phyloP scores from a whole-genome alignment of 2,888 invertebrate species.

The Lysandra coridon region DNA sequence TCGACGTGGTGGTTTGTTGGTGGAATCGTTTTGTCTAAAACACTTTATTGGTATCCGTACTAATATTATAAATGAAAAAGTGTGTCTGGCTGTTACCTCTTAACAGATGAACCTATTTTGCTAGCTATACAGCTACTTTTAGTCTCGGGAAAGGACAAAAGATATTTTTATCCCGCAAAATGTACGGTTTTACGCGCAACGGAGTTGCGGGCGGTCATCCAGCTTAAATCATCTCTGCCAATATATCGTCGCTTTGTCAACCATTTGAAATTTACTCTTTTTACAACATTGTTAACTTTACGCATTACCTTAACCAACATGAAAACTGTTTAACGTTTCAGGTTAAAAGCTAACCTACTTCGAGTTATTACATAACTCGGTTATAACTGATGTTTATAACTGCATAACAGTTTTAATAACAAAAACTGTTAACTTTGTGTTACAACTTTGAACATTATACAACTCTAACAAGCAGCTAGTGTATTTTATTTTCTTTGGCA shows the following conservation, averaged over 20 bases:
- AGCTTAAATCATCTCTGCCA: too few relatives aligned
- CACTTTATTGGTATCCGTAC: background rate
- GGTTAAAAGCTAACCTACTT: background rate
- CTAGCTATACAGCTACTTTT: too few relatives aligned
- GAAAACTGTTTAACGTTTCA: background rate
- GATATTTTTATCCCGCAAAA: too few relatives aligned
- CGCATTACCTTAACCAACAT: background rate
- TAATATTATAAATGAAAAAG: too few relatives aligned
- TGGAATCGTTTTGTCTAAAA: background rate
- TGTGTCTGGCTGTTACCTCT: too few relatives aligned
- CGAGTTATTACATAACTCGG: slow-evolving; percentile 8
- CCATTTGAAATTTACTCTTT: too few relatives aligned
- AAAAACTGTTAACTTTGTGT: background rate
- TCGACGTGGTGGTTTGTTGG: background rate
- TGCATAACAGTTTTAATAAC: slow-evolving; percentile 18
- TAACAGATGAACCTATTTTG: too few relatives aligned
- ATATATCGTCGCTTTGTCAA: too few relatives aligned
- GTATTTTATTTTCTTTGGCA: background rate
- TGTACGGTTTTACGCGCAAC: too few relatives aligned
- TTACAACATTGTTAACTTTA: background rate
- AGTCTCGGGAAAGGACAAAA: too few relatives aligned
- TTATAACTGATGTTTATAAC: slow-evolving; percentile 21
- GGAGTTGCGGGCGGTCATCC: too few relatives aligned
- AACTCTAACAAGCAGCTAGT: background rate
- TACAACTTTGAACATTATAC: slow-evolving; percentile 10